Conservation (phyloP, 2,888 invertebrate genomes). For the Drosophila histrio region DNA sequence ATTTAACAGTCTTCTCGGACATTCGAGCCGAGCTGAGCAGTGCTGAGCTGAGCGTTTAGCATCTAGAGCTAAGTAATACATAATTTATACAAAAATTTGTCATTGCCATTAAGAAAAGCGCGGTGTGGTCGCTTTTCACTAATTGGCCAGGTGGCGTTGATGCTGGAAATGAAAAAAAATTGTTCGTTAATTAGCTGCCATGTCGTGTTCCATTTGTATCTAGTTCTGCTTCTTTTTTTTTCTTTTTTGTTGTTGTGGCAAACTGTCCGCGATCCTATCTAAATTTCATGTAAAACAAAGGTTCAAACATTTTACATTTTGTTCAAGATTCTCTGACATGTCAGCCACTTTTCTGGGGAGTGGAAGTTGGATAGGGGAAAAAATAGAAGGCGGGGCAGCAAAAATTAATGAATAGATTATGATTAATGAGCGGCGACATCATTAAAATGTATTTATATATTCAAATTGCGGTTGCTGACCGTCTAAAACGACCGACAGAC, state of each 20-base stretch:
- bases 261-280: constrained; percentile 61
- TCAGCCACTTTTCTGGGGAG: constrained; percentile 36
- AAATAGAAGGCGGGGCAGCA: constrained; percentile 21
- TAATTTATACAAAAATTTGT: constrained; percentile 77
- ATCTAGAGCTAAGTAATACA: constrained; percentile 60
- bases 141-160: constrained; percentile 73
- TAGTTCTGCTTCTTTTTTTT: constrained; percentile 11
- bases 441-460: constrained; percentile 79
- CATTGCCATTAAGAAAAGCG: constrained; percentile 70
- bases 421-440: constrained; percentile 79
- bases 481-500: constrained; percentile 4
- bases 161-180: constrained; percentile 12
- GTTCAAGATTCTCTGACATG: constrained; percentile 57
- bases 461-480: constrained; percentile 77
- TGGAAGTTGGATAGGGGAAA: background rate
- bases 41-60: constrained; percentile 50
- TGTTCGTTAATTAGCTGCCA: constrained; percentile 75
- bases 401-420: constrained; percentile 80
- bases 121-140: constrained; percentile 46
- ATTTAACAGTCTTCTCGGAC: constrained; percentile 59
- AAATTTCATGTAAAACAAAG: constrained; percentile 65
- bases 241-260: background rate
- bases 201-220: constrained; percentile 59
- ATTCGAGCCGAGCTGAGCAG: constrained; percentile 14
- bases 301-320: constrained; percentile 60